Base-by-base conservation (phyloP, 2,797 vertebrate species). In the Buceros bicornis region DNA sequence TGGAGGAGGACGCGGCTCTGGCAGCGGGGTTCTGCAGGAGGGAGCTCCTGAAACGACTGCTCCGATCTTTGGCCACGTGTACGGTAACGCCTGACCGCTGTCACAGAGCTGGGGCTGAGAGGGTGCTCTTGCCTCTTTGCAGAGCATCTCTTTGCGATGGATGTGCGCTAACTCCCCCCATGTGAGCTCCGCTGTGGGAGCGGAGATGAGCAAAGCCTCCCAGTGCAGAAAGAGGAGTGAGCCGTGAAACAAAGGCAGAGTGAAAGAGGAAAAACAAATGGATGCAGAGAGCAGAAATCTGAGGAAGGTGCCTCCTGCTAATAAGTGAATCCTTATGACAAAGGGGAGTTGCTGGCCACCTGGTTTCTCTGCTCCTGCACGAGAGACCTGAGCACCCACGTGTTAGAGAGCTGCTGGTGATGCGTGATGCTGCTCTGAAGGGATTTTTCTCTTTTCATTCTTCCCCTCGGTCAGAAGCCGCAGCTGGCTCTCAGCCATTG, bases 31-130 rank as follows among this genome's bases (percentile, higher is more conserved):
- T 8, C 62, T 64, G 74, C 42, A 16, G 16, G 16, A 22, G 74
- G 72, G 14, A 26, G 42, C 21, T 9, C 8, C 51, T 28, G 66
- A 19, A 16, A 69, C 9, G 53, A 17, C 40, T 7, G 37, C 51
- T 48, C 15, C 29, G 10, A 2, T 4, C 57, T 53, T 13, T 25
- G 35, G 10, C 22, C 12, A 15, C 29, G 26, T 3, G 3, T 8
- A 11, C 5, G 11, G 53, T 31, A 29, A 19, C 21, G 47, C 4
- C 47, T 0, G 2, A 12, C 6, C 2, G 8, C 45, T n/a, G 40
- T 29, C 72, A 10, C 33, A 7, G 48, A 26, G 69, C 64, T 37
- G 35, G 26, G 45, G 28, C 43, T 14, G 33, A 40, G 71, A 74
- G 47, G 61, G n/a, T 40, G 71, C 72, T 61, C 37, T 18, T 4